Conservation (phyloP, 2,888 invertebrate genomes). For the Mesopsocus fuscifrons region DNA sequence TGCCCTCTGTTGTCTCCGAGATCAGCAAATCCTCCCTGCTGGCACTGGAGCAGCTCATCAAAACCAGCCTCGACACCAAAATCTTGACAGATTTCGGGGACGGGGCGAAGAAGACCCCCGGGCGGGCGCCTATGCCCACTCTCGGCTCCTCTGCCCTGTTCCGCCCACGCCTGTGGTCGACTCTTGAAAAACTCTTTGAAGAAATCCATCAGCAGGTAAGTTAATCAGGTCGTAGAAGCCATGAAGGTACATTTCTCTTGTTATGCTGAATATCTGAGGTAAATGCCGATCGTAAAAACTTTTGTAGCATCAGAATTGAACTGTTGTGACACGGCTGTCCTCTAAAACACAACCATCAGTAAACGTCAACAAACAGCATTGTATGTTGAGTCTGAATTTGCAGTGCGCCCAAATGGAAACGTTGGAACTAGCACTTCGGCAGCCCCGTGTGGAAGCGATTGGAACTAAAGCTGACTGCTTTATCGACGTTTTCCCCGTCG, state of each 20-base stretch:
- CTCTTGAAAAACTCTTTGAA: conserved; percentile 70
- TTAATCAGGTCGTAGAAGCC: no score
- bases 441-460: conserved; percentile 20
- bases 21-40: conserved; percentile 26
- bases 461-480: conserved; percentile 18
- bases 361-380: no score
- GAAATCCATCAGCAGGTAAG: no score
- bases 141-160: conserved; percentile 36
- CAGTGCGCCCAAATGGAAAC: not conserved
- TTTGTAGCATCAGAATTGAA: no score
- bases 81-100: conserved; percentile 18
- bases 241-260: no score
- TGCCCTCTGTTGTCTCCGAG: conserved; percentile 28
- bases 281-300: no score
- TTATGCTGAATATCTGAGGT: no score
- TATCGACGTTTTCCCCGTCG: conserved; percentile 14
- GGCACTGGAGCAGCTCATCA: conserved; percentile 27
- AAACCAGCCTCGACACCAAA: conserved; percentile 28
- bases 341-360: no score
- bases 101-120: conserved; percentile 25
- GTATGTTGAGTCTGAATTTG: no score
- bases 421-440: conserved; percentile 1
- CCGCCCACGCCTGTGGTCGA: conserved; percentile 62
- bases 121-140: conserved; percentile 36
- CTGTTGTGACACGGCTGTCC: no score